Percentiles rank a stretch among this genome's conserved stretches.
These are phyloP conservation scores for Sphenopsis melanotis DNA, from an alignment of 2,797 vertebrate species.

Conservation along the genomic window DNA sequence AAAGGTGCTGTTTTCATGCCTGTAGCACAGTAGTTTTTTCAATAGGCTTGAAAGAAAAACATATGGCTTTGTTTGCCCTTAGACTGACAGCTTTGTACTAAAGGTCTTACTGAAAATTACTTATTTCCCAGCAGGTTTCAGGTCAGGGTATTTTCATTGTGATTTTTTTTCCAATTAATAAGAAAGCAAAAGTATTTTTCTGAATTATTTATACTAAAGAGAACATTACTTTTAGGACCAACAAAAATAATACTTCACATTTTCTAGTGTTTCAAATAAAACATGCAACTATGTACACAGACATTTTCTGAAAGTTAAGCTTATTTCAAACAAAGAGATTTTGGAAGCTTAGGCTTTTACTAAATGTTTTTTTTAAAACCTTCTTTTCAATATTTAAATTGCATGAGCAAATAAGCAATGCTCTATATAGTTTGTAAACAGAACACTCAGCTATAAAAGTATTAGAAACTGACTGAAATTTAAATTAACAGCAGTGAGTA, in stretches of 20 bases:
- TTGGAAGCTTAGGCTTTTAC: not conserved
- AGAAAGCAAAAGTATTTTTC: not conserved
- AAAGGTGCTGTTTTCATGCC: not conserved
- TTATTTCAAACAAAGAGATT: not conserved
- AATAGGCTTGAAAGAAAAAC: not conserved
- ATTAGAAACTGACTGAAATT: not conserved
- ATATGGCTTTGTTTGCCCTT: not conserved
- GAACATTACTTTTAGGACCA: not conserved
- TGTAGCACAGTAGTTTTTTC: not conserved
- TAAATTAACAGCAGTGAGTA: not conserved
- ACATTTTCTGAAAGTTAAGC: not conserved
- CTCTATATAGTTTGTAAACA: not conserved
- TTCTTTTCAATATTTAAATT: not conserved
- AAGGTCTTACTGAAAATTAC: not conserved
- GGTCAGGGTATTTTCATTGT: not conserved
- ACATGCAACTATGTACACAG: not conserved
- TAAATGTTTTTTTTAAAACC: fast-evolving
- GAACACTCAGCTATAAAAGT: not conserved
- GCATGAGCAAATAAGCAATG: not conserved
- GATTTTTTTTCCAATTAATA: not conserved
- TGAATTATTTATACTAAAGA: not conserved
- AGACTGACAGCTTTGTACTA: not conserved
- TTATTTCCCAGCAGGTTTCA: not conserved
- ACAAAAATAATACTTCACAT: not conserved
- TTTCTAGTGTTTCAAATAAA: not conserved